Evolutionary conservation across 2,797 vertebrate genomes (phyloP).

Genomic region (Champsocephalus esox): DNA sequence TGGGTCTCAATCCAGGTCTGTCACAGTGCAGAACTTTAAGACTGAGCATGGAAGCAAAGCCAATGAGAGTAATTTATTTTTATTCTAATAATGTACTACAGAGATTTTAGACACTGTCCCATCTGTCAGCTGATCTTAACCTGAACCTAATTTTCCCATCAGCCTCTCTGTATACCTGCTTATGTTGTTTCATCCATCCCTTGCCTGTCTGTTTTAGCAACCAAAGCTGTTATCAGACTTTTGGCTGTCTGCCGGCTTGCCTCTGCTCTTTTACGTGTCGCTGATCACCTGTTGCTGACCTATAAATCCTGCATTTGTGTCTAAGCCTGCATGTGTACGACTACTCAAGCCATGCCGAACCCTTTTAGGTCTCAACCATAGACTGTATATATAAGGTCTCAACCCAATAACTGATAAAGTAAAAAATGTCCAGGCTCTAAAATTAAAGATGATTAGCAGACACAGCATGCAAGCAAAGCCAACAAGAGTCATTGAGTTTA

Average conservation of each 20-base stretch:
- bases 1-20: slow-evolving; percentile 23
- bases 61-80: slow-evolving; percentile 9
- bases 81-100: not conserved
- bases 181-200: not conserved
- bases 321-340: slow-evolving; percentile 14
- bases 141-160: not conserved
- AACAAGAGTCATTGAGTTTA: slow-evolving; percentile 6
- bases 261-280: no score
- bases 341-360: slow-evolving; percentile 28
- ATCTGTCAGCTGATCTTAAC: not conserved
- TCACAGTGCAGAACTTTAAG: slow-evolving; percentile 6
- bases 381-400: no score
- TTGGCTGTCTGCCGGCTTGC: slow-evolving; percentile 33
- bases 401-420: slow-evolving; percentile 20
- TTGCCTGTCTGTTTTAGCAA: slow-evolving; percentile 31
- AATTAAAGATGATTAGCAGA: not conserved
- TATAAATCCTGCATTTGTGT: slow-evolving; percentile 15
- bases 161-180: not conserved
- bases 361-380: slow-evolving; percentile 30
- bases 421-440: slow-evolving; percentile 11
- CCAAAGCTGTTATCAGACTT: slow-evolving; percentile 45
- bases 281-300: slow-evolving; percentile 24
- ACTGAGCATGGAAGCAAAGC: slow-evolving; percentile 12
- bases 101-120: slow-evolving; percentile 2
- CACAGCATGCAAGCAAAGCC: slow-evolving; percentile 14